phyloP scores from a whole-genome alignment of 2,888 invertebrate species.

The Halictus quadricinctus region DNA sequence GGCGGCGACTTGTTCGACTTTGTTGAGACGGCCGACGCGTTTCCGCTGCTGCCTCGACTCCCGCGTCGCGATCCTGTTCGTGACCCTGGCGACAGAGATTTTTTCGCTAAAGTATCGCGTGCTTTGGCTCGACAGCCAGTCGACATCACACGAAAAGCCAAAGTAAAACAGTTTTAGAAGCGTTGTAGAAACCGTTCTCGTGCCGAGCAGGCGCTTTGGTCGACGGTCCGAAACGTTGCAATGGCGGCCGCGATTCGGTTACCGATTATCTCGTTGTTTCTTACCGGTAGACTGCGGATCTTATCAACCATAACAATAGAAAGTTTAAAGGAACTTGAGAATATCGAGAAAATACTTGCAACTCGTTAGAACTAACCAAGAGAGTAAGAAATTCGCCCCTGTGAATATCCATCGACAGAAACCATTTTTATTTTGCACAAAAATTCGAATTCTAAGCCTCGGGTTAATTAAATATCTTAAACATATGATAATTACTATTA shows the following conservation, averaged over 20 bases:
- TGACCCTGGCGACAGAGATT: conserved; percentile 80
- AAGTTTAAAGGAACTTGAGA: no score
- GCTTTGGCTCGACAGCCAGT: conserved; percentile 54
- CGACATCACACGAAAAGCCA: conserved; percentile 67
- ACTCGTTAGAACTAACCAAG: no score
- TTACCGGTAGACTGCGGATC: no score
- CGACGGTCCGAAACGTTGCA: conserved; percentile 14
- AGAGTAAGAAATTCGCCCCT: no score
- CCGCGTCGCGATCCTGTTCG: conserved; percentile 87
- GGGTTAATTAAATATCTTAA: no score
- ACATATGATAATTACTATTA: no score
- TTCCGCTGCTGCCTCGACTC: conserved; percentile 89
- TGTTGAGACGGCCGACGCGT: conserved; percentile 89
- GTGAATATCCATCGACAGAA: no score
- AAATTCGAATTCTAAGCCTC: no score
- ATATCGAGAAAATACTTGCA: no score
- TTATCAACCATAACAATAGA: no score
- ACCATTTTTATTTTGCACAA: no score
- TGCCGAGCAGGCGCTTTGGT: conserved; percentile 27
- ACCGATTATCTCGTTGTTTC: no score
- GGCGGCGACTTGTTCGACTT: conserved; percentile 85
- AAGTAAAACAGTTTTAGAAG: conserved; percentile 52
- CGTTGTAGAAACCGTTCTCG: conserved; percentile 52
- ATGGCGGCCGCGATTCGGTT: conserved; percentile 19
- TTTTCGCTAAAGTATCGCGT: conserved; percentile 75